phyloP scores from a whole-genome alignment of 2,888 invertebrate species.

The Pocota personata region DNA sequence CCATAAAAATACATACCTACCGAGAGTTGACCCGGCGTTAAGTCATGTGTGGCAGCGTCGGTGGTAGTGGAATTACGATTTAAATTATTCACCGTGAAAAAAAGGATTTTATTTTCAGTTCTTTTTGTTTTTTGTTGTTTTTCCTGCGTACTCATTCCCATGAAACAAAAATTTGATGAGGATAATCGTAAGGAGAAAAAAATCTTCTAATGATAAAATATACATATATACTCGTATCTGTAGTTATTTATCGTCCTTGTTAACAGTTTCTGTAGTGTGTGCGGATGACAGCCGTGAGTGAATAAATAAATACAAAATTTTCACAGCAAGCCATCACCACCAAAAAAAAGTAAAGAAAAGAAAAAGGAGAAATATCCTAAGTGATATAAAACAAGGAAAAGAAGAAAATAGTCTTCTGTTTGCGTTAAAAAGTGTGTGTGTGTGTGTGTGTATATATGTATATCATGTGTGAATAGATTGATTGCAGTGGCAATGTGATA shows the following conservation, averaged over 20 bases:
- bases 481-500: slow-evolving; percentile 64
- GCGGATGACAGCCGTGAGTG: slow-evolving; percentile 49
- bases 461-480: slow-evolving; percentile 55
- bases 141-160: not conserved
- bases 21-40: slow-evolving; percentile 47
- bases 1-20: not conserved
- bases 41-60: slow-evolving; percentile 40
- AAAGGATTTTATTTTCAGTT: slow-evolving; percentile 34
- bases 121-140: not conserved
- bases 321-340: slow-evolving; percentile 6
- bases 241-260: slow-evolving; percentile 34
- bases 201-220: slow-evolving; percentile 22
- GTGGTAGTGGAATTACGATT: slow-evolving; percentile 40
- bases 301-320: slow-evolving; percentile 61
- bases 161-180: slow-evolving; percentile 10
- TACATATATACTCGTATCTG: slow-evolving; percentile 1
- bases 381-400: slow-evolving; percentile 28
- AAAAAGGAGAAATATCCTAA: slow-evolving; percentile 29
- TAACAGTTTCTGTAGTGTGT: slow-evolving; percentile 18
- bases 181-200: not conserved
- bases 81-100: slow-evolving; percentile 62
- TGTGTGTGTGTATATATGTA: not conserved
- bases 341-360: not conserved
- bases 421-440: not conserved
- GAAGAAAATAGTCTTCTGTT: not conserved